phyloP scores from a whole-genome alignment of 2,888 invertebrate species.

The Melieria crassipennis region DNA sequence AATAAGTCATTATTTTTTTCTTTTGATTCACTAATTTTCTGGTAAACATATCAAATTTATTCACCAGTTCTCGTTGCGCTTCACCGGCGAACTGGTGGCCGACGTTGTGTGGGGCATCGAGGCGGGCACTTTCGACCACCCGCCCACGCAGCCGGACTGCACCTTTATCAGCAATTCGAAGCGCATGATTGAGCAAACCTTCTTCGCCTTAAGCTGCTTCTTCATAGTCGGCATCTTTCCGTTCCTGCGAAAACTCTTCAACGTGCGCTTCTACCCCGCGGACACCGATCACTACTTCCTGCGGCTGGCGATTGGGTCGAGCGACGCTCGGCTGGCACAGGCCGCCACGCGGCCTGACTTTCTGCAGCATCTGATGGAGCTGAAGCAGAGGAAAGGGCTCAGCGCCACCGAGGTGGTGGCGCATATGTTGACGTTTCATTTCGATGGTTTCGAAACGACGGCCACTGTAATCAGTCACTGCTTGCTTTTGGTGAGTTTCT shows the following conservation, averaged over 20 bases:
- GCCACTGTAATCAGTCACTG: slow-evolving; percentile 51
- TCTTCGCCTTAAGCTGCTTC: slow-evolving; percentile 38
- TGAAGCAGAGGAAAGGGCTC: slow-evolving; percentile 54
- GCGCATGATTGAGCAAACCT: slow-evolving; percentile 40
- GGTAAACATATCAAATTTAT: no score
- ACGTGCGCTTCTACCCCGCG: slow-evolving; percentile 54
- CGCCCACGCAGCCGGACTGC: not conserved
- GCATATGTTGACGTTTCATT: slow-evolving; percentile 54
- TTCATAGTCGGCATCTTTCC: slow-evolving; percentile 46
- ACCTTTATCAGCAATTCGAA: slow-evolving; percentile 42
- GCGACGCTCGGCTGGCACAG: slow-evolving; percentile 6
- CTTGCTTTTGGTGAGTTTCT: slow-evolving; percentile 50
- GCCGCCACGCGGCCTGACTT: slow-evolving; percentile 51
- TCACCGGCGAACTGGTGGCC: slow-evolving; percentile 52
- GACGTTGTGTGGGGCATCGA: slow-evolving; percentile 60
- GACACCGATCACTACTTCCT: slow-evolving; percentile 72
- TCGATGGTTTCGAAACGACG: slow-evolving; percentile 62
- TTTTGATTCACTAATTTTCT: no score
- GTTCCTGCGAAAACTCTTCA: slow-evolving; percentile 44
- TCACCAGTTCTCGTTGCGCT: slow-evolving; percentile 52
- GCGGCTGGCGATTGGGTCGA: slow-evolving; percentile 49
- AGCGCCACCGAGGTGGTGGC: slow-evolving; percentile 54
- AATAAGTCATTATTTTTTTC: no score
- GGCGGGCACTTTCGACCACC: slow-evolving; percentile 40
- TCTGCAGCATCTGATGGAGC: slow-evolving; percentile 54